Evolutionary conservation across 2,797 vertebrate species (phyloP), one percentile per base, ranked within the genome.

Genomic region (Craterocephalus amniculus): DNA sequence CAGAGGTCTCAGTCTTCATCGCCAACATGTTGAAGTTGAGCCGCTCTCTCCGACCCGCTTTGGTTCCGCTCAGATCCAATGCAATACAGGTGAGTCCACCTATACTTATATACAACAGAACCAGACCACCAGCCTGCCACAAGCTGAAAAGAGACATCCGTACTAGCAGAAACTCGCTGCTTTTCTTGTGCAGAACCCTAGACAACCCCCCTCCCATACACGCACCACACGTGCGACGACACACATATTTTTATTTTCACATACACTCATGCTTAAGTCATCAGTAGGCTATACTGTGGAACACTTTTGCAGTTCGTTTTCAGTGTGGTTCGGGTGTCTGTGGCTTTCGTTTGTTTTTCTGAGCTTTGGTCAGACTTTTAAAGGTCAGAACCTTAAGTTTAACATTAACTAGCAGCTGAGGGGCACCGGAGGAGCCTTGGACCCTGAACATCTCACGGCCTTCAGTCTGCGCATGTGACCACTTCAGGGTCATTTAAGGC

Each of bases 21-120:
- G 4, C 34, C 40, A 80, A 18, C 74, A 88, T 88, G 88, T 35
- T 80, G 76, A 75, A 35, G 70, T 4, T 86, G 11, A 70, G 27
- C 27, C 72, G 45, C 16, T 38, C 16, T 0, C 27, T 85, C 34
- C 80, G 76, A 35, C 31, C 76, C 27, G 62, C 79, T 31, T 65
- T 67, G 1, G 49, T 4, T 1, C 48, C 68, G 24, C 35, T 69
- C 40, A 11, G 38, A 70, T 22, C 72, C 24, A n/a, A 51, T 27
- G 27, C 60, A 54, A 65, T 59, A 10, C 80, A 84, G 86, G 84
- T 88, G 73, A 86, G 83, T 80, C 11, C 13, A 55, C 13, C 31
- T 52, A 16, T 1, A n/a, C 45, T 4, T 11, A 10, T 2, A 6
- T 2, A 6, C 22, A 36, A 22, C 26, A 0, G 24, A n/a, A 43